phyloP scores from a whole-genome alignment of 2,888 invertebrate genomes.

The Stenodema calcarata region DNA sequence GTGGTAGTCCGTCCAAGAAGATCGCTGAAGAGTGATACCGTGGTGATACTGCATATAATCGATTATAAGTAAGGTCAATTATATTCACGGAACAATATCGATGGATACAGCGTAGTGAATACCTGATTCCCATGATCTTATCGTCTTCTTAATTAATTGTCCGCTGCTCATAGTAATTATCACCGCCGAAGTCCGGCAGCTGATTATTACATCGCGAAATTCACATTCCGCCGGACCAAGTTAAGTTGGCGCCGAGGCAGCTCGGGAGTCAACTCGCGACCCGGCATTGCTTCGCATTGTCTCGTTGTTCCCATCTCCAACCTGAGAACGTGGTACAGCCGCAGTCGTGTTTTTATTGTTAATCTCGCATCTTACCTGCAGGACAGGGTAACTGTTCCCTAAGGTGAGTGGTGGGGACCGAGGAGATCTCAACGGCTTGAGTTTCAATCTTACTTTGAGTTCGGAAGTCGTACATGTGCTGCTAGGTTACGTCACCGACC shows the following conservation, averaged over 20 bases:
- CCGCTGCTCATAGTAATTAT: too few species aligned
- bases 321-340: background rate
- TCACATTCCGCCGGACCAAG: background rate
- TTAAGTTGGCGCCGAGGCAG: background rate
- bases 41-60: too few species aligned
- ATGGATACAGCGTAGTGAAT: too few species aligned
- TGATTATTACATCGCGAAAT: too few species aligned
- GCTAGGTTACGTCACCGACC: slow-evolving; percentile 32
- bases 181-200: too few species aligned
- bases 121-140: too few species aligned
- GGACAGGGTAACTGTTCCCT: background rate
- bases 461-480: slow-evolving; percentile 30
- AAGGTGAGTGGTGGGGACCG: background rate
- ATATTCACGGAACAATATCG: too few species aligned
- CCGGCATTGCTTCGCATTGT: background rate
- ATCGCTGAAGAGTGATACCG: too few species aligned
- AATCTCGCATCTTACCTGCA: background rate
- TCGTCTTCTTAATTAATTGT: too few species aligned
- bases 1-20: too few species aligned
- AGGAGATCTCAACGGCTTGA: background rate
- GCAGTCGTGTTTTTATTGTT: background rate
- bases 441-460: background rate
- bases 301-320: background rate
- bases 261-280: background rate
- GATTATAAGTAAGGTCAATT: too few species aligned